Conservation (phyloP, 2,797 vertebrate genomes). For the Amniataba percoides region DNA sequence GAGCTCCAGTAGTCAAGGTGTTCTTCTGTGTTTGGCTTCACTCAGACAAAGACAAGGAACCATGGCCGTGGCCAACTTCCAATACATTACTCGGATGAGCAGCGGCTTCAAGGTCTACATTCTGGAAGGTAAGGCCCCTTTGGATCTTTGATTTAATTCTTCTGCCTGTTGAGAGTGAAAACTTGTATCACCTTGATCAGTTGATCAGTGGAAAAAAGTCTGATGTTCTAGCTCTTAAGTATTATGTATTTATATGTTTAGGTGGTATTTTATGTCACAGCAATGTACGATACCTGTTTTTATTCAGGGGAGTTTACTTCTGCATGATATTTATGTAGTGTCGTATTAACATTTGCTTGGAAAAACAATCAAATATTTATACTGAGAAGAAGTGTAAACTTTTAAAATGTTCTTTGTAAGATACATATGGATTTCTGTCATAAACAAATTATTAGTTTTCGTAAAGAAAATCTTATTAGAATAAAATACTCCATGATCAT, state of each 20-base stretch:
- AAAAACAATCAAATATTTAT: constrained; percentile 17
- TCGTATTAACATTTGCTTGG: neutral
- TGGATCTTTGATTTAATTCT: neutral
- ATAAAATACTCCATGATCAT: neutral
- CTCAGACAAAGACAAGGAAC: constrained; percentile 60
- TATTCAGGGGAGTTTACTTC: neutral
- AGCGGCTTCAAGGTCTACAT: constrained; percentile 91
- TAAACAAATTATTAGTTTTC: neutral
- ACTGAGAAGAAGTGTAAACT: neutral
- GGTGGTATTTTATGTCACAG: neutral
- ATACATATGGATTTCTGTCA: neutral
- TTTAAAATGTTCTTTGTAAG: neutral
- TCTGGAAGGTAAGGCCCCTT: constrained; percentile 83
- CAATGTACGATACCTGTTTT: neutral
- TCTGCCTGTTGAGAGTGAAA: neutral
- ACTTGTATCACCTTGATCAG: neutral
- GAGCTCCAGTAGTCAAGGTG: constrained; percentile 60
- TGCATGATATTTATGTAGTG: neutral
- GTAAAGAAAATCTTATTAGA: neutral
- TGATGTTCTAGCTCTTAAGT: neutral
- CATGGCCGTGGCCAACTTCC: constrained; percentile 89
- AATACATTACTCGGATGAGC: constrained; percentile 89
- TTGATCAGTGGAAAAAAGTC: neutral
- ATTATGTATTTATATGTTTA: neutral
- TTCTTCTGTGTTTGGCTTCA: constrained; percentile 43